Evolutionary conservation across 2,797 vertebrate species (phyloP).

Genomic region (Urophycis tenuis): DNA sequence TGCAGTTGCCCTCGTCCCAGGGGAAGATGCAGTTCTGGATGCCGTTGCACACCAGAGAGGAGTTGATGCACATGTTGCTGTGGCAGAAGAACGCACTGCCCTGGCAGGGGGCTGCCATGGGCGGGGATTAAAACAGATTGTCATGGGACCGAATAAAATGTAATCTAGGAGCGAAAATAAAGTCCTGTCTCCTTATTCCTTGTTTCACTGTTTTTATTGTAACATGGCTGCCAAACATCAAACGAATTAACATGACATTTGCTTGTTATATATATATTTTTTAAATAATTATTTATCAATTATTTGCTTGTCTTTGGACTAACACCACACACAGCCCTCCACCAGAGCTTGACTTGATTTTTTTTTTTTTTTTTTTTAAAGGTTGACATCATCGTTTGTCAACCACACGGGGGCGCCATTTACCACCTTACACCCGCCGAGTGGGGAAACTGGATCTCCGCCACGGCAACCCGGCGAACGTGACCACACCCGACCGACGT

Average conservation of each 20-base stretch:
- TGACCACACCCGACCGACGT: neutral
- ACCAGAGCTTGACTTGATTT: neutral
- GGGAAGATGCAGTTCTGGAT: conserved; percentile 95
- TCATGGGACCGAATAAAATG: no score
- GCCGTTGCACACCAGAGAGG: conserved; percentile 90
- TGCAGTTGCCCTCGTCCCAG: conserved; percentile 95
- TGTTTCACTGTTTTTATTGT: no score
- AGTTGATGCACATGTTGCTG: conserved; percentile 97
- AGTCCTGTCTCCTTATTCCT: no score
- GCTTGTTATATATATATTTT: neutral
- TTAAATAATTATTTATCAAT: no score
- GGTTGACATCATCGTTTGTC: neutral
- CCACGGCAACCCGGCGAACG: neutral
- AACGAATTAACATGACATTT: neutral
- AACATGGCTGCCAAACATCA: neutral
- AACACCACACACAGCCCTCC: neutral
- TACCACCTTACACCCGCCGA: neutral
- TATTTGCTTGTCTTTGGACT: neutral
- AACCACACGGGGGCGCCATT: neutral
- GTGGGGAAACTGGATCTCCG: neutral
- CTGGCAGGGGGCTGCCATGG: conserved; percentile 80
- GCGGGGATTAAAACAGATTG: no score
- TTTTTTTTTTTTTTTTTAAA: no score
- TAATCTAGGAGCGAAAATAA: no score
- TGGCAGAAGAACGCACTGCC: conserved; percentile 87